Base-by-base conservation (phyloP, 2,888 invertebrate species). In the Arenicola marina region DNA sequence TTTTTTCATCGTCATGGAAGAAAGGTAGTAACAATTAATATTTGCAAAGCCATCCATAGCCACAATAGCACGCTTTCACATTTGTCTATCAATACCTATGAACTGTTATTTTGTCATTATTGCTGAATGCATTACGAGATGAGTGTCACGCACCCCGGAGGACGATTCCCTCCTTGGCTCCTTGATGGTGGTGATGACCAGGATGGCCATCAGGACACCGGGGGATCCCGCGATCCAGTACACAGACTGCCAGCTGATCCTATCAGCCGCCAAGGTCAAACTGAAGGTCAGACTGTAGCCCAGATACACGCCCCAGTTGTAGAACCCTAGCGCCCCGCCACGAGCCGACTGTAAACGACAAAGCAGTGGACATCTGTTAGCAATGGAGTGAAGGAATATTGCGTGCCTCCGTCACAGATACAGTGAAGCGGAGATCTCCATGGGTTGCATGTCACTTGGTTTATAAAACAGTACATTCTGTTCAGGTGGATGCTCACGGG, bases 281-380 rank as follows among this genome's bases (percentile, higher is more conserved):
- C 65, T 28, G 32, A 58, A 66, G 1, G 67, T 62, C 34, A 66
- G 24, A 43, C 67, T 66, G 61, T 66, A 66, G 24, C 67, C 67
- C 15, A 66, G 32, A 48, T 60, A 66, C 0, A 66, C 62, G 4
- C 67, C 67, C 67, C 67, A 66, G 53, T 65, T 66, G 59, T 51
- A 66, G 57, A 66, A 65, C 7, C 67, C 67, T 2, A 66, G 33
- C 1, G 65, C 64, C n/a, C 65, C 67, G 1, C 65, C 67, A 31
- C 64, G 34, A 24, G 28, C n/a, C 38, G 32, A 26, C 55, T 56
- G n/a, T 4, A 48, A 3, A 31, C 2, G 48, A n/a, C n/a, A n/a
- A n/a, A n/a, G n/a, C n/a, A n/a, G n/a, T n/a, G n/a, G n/a, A n/a
- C n/a, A n/a, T n/a, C n/a, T n/a, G n/a, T n/a, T n/a, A n/a, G n/a